Evolutionary conservation across 2,888 invertebrate species (phyloP), one percentile per base, ranked within the genome.

Genomic region (Dasysyrphus albostriatus): DNA sequence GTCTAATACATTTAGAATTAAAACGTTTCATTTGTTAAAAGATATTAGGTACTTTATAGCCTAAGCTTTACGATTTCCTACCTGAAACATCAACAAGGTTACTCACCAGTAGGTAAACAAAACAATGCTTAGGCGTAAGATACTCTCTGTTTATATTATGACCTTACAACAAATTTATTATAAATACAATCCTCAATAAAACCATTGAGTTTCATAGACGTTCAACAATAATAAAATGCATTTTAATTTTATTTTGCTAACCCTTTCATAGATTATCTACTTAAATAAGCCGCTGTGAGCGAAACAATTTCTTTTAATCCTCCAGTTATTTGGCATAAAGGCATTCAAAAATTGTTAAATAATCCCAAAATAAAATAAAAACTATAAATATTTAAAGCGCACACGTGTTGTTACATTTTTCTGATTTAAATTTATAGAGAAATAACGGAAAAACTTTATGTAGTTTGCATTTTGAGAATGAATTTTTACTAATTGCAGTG

Each of bases 391-490:
- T 51, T 51, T 29, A 12, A 63, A 44, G 8, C 2, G 29, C 10
- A 65, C 65, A 65, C 47, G 32, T 47, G 47, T 47, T 29, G 29
- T 16, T 32, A 47, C 6, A 16, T 12, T 61, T 61, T 42, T 14
- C 19, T 16, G 16, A 37, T 58, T 34, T 16, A 34, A 61, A 39
- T 39, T 61, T 42, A 24, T 0, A 24, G 14, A 24, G 3, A 24
- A 14, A 9, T 47, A 12, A 3, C 6, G 47, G 65, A 32, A 65
- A 65, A 65, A 47, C 47, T 65, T 47, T 65, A 16, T 47, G 6
- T 47, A 5, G 32, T 47, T 65, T 65, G 65, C 65, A 65, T 32
- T 47, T 44, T 47, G 16, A 47, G 47, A 44, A 65, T 47, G 63
- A 47, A 65, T 42, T 42, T 42, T 42, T 16, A 34, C 16, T 58